Conservation (phyloP, 2,113 vertebrate genomes). For the Otolemur garnettii region DNA sequence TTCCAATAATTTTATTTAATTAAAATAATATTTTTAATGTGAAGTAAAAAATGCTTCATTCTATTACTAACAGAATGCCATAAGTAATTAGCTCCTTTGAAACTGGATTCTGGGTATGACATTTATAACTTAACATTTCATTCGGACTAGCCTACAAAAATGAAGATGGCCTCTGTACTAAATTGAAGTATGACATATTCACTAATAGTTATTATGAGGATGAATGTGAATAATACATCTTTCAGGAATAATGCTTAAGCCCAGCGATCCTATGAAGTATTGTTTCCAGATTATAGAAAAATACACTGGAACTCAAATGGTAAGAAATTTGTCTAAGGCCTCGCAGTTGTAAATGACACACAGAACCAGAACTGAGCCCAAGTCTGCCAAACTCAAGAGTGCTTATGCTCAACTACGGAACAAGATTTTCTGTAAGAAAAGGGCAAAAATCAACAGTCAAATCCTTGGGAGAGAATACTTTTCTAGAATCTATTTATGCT, state of each 20-base stretch:
- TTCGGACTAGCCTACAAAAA: not conserved
- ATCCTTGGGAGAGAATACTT: not conserved
- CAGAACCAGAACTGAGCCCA: not conserved
- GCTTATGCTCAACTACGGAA: not conserved
- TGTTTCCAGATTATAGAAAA: not conserved
- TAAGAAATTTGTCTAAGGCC: not conserved
- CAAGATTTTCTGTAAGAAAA: not conserved
- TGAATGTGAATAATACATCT: not conserved
- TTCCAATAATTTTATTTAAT: not conserved
- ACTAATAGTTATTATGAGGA: not conserved
- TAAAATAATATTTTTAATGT: conserved; percentile 43
- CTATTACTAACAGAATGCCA: not conserved
- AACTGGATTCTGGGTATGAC: not conserved
- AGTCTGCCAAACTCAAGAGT: not conserved
- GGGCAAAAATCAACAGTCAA: not conserved
- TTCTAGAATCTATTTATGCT: not conserved
- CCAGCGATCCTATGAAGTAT: not conserved
- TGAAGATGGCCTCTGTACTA: not conserved
- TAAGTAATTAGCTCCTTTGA: conserved; percentile 28
- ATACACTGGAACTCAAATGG: not conserved
- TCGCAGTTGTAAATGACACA: not conserved
- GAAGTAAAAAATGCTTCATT: conserved; percentile 38
- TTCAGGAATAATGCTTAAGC: not conserved
- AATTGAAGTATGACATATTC: not conserved
- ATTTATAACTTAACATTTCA: not conserved